Percentiles rank a stretch among this genome's conserved stretches.
Evolutionary conservation across 2,797 vertebrate genomes (phyloP).

Genomic region (Natrix natrix): DNA sequence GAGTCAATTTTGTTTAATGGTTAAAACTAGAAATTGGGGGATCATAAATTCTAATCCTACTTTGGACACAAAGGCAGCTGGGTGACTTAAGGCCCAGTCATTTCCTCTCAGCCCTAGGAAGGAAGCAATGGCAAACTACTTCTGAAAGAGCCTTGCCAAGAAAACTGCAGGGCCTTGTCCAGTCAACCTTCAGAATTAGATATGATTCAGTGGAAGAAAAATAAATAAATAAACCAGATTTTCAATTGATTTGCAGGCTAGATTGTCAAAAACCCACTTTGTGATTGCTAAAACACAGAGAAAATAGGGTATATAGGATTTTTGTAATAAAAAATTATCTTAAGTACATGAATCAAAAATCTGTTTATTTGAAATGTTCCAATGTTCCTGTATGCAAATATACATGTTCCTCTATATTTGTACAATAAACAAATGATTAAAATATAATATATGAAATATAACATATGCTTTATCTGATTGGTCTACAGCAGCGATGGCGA

Average conservation of each 20-base stretch:
- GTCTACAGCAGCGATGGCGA: slow-evolving; percentile 12
- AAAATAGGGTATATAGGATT: background rate
- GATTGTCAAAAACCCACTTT: background rate
- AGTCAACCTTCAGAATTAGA: background rate
- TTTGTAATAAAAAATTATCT: slow-evolving; percentile 35
- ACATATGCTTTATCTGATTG: background rate
- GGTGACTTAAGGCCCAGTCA: background rate
- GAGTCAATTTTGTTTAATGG: background rate
- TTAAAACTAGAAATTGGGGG: background rate
- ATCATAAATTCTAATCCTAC: no score
- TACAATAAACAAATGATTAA: background rate
- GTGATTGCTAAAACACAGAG: background rate
- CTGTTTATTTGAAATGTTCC: slow-evolving; percentile 34
- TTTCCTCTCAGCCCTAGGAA: background rate
- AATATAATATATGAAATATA: background rate
- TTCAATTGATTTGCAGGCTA: background rate
- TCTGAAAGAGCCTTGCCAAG: background rate
- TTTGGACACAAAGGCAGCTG: background rate
- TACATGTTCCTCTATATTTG: slow-evolving; percentile 50
- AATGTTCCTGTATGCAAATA: slow-evolving; percentile 47
- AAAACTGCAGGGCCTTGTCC: background rate
- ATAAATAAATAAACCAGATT: background rate
- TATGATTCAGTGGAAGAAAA: background rate
- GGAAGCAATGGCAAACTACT: background rate
- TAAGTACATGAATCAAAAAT: slow-evolving; percentile 47